Conservation (phyloP, 2,113 vertebrate species). For the Ceyx cyanopectus region DNA sequence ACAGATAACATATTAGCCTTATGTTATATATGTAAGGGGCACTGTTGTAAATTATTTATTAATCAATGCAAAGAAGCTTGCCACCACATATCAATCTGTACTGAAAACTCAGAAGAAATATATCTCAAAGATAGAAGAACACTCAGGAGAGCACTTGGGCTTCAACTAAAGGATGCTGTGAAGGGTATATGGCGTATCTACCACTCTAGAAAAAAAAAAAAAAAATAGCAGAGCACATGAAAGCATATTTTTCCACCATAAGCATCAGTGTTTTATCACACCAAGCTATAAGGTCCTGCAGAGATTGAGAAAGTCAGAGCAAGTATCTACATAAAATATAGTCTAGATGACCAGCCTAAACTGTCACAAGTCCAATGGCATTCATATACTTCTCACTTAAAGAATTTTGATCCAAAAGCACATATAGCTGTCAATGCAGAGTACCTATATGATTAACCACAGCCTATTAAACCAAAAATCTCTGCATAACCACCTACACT, state of each 20-base stretch:
- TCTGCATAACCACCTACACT: neutral
- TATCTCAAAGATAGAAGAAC: neutral
- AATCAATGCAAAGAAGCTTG: neutral
- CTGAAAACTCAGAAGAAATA: neutral
- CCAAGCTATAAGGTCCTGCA: neutral
- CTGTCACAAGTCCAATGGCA: neutral
- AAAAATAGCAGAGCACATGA: neutral
- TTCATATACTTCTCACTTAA: neutral
- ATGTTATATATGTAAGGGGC: neutral
- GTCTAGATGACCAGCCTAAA: neutral
- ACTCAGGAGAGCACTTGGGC: neutral
- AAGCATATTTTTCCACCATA: neutral
- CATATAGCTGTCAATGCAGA: neutral
- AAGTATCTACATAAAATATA: neutral
- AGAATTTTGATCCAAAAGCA: neutral
- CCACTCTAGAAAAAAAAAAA: neutral
- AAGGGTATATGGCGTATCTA: neutral
- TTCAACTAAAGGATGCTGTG: neutral
- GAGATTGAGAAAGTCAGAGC: neutral
- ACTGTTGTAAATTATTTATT: neutral
- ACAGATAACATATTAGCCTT: neutral
- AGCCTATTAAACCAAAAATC: neutral
- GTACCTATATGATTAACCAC: neutral
- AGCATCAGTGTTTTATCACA: accelerated
- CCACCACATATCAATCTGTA: neutral